These are phyloP conservation scores for Trematocara zebra DNA, from an alignment of 2,113 vertebrate genomes.

Conservation along the genomic window DNA sequence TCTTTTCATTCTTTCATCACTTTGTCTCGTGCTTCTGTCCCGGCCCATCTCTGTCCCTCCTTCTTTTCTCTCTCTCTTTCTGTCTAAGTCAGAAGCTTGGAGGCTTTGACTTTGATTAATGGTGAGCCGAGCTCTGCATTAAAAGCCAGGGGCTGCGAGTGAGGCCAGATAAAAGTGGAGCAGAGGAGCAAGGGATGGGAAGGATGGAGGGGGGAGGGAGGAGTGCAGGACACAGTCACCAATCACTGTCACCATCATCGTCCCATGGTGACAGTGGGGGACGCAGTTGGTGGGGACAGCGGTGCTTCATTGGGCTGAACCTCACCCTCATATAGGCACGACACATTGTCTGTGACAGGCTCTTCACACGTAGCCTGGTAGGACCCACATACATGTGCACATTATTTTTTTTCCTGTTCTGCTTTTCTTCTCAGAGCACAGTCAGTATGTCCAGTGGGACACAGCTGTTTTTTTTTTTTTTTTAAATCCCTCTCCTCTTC, in stretches of 20 bases:
- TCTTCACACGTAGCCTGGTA: slow-evolving; percentile 16
- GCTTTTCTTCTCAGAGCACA: not conserved
- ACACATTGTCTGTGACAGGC: slow-evolving; percentile 50
- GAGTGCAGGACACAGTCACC: slow-evolving; percentile 62
- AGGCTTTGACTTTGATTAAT: slow-evolving; percentile 74
- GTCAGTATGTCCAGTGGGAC: not conserved
- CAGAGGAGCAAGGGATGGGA: slow-evolving; percentile 50
- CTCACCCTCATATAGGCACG: slow-evolving; percentile 36
- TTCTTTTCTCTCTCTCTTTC: not conserved
- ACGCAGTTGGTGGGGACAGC: slow-evolving; percentile 42
- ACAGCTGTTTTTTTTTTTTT: not conserved
- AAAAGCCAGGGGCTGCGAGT: slow-evolving; percentile 67
- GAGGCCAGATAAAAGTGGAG: slow-evolving; percentile 66
- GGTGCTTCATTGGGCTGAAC: slow-evolving; percentile 60
- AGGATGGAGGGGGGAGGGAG: slow-evolving; percentile 32
- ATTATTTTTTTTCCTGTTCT: not conserved
- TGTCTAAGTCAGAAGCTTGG: slow-evolving; percentile 48
- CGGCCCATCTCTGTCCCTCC: not conserved
- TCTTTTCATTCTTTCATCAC: slow-evolving; percentile 28
- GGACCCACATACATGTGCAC: slow-evolving; percentile 5
- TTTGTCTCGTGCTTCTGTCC: slow-evolving; percentile 4
- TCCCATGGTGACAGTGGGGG: slow-evolving; percentile 59
- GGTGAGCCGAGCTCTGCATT: slow-evolving; percentile 67
- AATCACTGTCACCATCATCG: slow-evolving; percentile 66
- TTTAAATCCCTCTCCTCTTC: not conserved